Evolutionary conservation across 2,113 vertebrate species (phyloP).

Genomic region (Chlorodrepanis virens): DNA sequence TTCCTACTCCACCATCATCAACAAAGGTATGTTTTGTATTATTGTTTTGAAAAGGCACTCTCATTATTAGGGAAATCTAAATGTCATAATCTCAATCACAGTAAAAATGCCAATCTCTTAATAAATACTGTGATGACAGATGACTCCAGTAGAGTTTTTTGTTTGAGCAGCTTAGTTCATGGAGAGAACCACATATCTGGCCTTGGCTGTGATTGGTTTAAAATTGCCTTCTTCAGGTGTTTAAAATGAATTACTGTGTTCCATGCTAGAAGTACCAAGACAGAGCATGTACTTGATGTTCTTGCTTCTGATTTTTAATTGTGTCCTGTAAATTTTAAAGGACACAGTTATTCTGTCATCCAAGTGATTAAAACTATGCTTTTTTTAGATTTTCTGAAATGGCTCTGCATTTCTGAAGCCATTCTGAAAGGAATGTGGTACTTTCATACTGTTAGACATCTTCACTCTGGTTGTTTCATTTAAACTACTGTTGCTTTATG

Average conservation of each 20-base stretch:
- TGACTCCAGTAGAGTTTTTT: neutral
- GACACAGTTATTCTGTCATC: neutral
- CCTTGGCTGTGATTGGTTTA: neutral
- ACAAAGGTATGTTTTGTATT: constrained; percentile 70
- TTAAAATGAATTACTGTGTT: neutral
- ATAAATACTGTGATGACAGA: neutral
- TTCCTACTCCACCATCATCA: constrained; percentile 79
- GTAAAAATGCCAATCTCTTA: neutral
- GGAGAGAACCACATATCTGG: neutral
- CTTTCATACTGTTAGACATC: neutral
- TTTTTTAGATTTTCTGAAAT: neutral
- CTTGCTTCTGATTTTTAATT: neutral
- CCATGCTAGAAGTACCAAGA: neutral
- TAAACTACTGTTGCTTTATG: neutral
- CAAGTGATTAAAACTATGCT: neutral
- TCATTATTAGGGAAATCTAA: neutral
- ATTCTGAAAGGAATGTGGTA: too few relatives aligned
- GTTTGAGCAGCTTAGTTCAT: neutral
- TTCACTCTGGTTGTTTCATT: neutral
- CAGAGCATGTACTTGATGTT: neutral
- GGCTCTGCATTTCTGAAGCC: neutral
- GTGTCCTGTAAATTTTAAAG: neutral
- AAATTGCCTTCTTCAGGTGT: neutral
- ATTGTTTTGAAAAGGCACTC: neutral
- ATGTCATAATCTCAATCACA: neutral